These are phyloP conservation scores for Cyclophora punctaria DNA, from an alignment of 2,888 invertebrate species.

Conservation along the genomic window DNA sequence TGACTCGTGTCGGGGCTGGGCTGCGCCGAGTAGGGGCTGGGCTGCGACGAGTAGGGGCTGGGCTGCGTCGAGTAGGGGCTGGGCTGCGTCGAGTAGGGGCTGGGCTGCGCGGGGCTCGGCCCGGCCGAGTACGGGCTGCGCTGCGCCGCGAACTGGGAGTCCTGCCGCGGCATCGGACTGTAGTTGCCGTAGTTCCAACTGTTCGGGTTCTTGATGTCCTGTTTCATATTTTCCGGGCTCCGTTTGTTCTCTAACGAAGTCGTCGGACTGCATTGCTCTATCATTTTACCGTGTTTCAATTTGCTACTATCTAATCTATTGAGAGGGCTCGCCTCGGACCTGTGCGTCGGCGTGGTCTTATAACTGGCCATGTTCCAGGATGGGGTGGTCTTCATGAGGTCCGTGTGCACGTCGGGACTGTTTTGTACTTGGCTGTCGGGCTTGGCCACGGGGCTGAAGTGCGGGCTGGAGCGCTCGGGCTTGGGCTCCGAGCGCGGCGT, in stretches of 20 bases:
- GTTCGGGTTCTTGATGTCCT: slow-evolving; percentile 59
- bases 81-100: slow-evolving; percentile 48
- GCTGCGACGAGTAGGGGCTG: slow-evolving; percentile 63
- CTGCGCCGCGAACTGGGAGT: slow-evolving; percentile 60
- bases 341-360: slow-evolving; percentile 62
- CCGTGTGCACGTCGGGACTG: slow-evolving; percentile 57
- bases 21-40: slow-evolving; percentile 66
- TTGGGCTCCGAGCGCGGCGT: slow-evolving; percentile 60
- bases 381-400: slow-evolving; percentile 46
- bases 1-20: slow-evolving; percentile 69
- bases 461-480: slow-evolving; percentile 53
- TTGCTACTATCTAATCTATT: slow-evolving; percentile 61
- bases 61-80: slow-evolving; percentile 67
- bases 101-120: slow-evolving; percentile 65
- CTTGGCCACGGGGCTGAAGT: slow-evolving; percentile 63
- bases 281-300: slow-evolving; percentile 55
- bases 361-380: slow-evolving; percentile 63
- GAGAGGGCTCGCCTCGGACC: slow-evolving; percentile 65
- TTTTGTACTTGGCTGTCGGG: slow-evolving; percentile 66
- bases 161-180: slow-evolving; percentile 67
- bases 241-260: slow-evolving; percentile 64
- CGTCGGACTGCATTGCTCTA: slow-evolving; percentile 67
- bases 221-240: slow-evolving; percentile 60
- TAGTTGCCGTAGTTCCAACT: slow-evolving; percentile 63
- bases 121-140: slow-evolving; percentile 67